Evolutionary conservation across 2,797 vertebrate species (phyloP).

Genomic region (Masticophis lateralis): DNA sequence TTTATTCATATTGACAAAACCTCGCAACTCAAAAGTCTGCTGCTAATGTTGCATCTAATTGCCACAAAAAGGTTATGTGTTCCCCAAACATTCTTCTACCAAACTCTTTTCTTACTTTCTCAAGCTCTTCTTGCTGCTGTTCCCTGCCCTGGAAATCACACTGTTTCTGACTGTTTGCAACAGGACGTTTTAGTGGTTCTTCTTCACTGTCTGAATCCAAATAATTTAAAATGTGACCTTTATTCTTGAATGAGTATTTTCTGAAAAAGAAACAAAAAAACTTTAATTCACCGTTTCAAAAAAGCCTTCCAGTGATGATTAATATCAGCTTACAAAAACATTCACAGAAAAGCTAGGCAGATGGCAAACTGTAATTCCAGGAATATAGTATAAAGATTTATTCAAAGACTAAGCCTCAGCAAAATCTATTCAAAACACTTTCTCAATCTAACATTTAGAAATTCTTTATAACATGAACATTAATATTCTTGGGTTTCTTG

Average conservation of each 20-base stretch:
- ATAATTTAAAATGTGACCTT: constrained; percentile 69
- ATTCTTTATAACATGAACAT: neutral
- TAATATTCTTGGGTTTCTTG: neutral
- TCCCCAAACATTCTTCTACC: neutral
- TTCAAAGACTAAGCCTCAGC: neutral
- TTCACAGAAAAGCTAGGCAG: neutral
- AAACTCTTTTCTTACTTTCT: constrained; percentile 66
- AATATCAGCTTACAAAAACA: neutral
- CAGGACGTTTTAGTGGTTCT: constrained; percentile 79
- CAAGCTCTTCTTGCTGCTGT: constrained; percentile 74
- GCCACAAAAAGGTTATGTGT: neutral
- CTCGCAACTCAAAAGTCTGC: neutral
- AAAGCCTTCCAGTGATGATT: neutral
- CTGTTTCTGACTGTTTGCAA: constrained; percentile 76
- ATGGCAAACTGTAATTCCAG: neutral
- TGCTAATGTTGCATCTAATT: neutral
- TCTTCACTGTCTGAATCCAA: constrained; percentile 95
- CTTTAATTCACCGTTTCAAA: neutral
- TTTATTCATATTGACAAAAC: neutral
- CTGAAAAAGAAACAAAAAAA: constrained; percentile 65
- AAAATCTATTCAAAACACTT: neutral
- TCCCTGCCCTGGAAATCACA: constrained; percentile 73
- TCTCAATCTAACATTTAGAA: neutral
- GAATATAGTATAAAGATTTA: neutral
- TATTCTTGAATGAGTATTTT: constrained; percentile 81